Evolutionary conservation across 1,140 invertebrate genomes (phyloP).

Genomic region (Drosophila lacteicornis): DNA sequence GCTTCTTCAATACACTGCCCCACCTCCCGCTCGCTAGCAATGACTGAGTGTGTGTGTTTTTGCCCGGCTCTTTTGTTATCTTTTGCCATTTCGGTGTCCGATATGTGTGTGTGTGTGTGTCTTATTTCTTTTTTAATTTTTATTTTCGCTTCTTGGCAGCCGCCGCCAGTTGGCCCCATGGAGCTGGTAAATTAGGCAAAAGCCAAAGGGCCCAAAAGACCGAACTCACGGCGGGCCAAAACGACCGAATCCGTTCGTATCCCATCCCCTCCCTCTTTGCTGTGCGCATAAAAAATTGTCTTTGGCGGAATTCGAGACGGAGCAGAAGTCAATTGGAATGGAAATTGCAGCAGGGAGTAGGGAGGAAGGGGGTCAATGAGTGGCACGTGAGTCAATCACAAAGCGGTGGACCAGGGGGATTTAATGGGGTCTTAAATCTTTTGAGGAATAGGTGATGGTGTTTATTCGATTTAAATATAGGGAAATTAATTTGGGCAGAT

Average conservation of each 20-base stretch:
- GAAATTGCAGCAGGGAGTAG: constrained; percentile 17
- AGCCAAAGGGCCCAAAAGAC: constrained; percentile 57
- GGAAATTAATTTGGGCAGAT: not conserved
- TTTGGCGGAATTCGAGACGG: constrained; percentile 40
- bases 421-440: not conserved
- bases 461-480: not conserved
- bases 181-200: constrained; percentile 74
- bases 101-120: constrained; percentile 48
- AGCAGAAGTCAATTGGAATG: constrained; percentile 51
- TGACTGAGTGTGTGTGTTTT: constrained; percentile 49
- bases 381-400: constrained; percentile 49
- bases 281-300: constrained; percentile 31
- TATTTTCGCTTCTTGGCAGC: constrained; percentile 64
- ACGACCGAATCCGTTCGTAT: not conserved
- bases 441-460: not conserved
- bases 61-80: constrained; percentile 61
- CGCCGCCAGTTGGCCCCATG: constrained; percentile 50
- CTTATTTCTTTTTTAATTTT: constrained; percentile 77
- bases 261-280: not conserved
- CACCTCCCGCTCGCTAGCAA: constrained; percentile 20
- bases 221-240: constrained; percentile 32
- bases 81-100: constrained; percentile 66
- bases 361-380: constrained; percentile 24
- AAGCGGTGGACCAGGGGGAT: not conserved
- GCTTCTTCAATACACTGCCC: constrained; percentile 71